phyloP scores from a whole-genome alignment of 1,140 invertebrate genomes.

The Achatina immaculata region DNA sequence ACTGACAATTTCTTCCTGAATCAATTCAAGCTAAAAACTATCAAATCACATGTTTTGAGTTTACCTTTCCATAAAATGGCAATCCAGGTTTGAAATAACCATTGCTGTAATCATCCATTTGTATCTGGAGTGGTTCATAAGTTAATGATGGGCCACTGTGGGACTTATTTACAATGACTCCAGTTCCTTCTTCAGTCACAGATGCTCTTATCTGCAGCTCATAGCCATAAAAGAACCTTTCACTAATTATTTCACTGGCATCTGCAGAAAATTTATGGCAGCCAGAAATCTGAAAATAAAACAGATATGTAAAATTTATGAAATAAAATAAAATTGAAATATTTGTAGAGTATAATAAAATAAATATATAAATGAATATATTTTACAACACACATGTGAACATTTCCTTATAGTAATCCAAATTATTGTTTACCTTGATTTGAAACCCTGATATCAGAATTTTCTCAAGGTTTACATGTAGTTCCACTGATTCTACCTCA shows the following conservation, averaged over 20 bases:
- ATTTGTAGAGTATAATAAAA: no score
- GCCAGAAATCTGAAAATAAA: slow-evolving; percentile 59
- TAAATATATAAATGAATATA: no score
- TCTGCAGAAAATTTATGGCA: slow-evolving; percentile 58
- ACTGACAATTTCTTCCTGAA: no score
- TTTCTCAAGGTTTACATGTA: no score
- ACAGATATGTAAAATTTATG: slow-evolving; percentile 9
- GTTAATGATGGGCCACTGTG: slow-evolving; percentile 47
- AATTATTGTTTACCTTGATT: no score
- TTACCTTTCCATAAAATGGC: slow-evolving; percentile 76
- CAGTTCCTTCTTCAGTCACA: slow-evolving; percentile 62
- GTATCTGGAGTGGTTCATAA: slow-evolving; percentile 46
- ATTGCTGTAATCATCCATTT: slow-evolving; percentile 68
- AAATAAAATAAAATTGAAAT: no score
- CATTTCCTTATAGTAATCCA: no score
- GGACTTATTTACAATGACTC: slow-evolving; percentile 46
- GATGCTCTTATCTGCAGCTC: slow-evolving; percentile 54
- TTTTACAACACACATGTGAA: no score
- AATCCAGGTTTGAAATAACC: slow-evolving; percentile 78
- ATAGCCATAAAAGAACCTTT: slow-evolving; percentile 44
- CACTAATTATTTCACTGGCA: slow-evolving; percentile 42
- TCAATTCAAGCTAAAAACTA: no score
- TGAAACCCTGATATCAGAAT: no score
- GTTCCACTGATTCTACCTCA: no score
- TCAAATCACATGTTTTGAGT: no score